A percentile compares a stretch with the other conserved stretches of the same genome.
Evolutionary conservation across 2,888 invertebrate species (phyloP).

Genomic region (Gari tellinella): DNA sequence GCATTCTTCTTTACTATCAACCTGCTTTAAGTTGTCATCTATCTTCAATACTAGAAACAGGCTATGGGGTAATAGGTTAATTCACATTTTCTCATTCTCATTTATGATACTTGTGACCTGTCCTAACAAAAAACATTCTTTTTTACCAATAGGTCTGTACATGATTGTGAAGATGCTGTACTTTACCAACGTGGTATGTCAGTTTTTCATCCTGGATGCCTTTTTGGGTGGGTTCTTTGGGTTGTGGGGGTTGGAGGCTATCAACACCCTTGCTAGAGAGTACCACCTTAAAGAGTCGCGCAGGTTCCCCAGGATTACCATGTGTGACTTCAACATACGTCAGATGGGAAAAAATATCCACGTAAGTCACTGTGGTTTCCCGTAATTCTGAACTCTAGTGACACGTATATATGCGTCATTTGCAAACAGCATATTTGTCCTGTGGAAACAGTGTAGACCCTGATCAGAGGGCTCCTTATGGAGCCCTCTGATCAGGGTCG

Average conservation of each 20-base stretch:
- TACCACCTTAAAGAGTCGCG: conserved; percentile 68
- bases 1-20: too few species aligned
- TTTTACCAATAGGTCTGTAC: conserved; percentile 65
- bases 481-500: too few species aligned
- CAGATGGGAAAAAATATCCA: conserved; percentile 73
- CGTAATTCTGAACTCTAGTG: too few species aligned
- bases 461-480: too few species aligned
- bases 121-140: not conserved
- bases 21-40: too few species aligned
- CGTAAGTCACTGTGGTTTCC: conserved; percentile 1
- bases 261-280: conserved; percentile 64
- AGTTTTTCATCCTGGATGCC: conserved; percentile 77
- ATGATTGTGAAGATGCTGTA: conserved; percentile 74
- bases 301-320: conserved; percentile 74
- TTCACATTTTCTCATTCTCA: too few species aligned
- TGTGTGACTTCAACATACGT: conserved; percentile 75
- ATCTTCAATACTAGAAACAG: too few species aligned
- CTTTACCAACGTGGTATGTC: conserved; percentile 70
- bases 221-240: conserved; percentile 78
- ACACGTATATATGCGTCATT: too few species aligned
- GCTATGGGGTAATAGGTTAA: too few species aligned
- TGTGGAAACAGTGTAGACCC: too few species aligned
- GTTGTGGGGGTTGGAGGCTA: conserved; percentile 75
- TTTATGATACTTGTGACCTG: too few species aligned
- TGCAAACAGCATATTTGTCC: too few species aligned